These are phyloP conservation scores for Guaruba guarouba DNA, from an alignment of 2,113 vertebrate genomes.

Conservation along the genomic window DNA sequence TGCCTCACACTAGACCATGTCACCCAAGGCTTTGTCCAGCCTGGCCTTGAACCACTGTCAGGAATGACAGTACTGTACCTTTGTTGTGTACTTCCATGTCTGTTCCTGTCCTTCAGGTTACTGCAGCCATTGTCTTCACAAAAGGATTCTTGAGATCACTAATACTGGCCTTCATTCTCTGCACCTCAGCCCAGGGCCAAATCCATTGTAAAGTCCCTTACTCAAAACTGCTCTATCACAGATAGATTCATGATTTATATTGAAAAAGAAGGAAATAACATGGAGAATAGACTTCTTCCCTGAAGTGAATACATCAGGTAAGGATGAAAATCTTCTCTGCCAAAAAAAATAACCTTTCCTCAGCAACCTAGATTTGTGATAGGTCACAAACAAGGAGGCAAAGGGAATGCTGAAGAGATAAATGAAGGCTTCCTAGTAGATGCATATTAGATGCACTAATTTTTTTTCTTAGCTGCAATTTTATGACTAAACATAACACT, in stretches of 20 bases:
- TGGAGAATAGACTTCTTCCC: neutral
- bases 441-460: neutral
- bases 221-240: neutral
- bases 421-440: constrained; percentile 1
- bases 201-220: neutral
- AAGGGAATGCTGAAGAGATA: neutral
- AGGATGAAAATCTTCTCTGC: neutral
- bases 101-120: neutral
- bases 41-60: neutral
- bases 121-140: neutral
- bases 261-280: neutral
- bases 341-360: neutral
- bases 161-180: neutral
- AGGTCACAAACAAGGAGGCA: neutral
- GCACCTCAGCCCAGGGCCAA: neutral
- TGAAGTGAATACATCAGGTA: neutral
- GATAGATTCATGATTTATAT: neutral
- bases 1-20: neutral
- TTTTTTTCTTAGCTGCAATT: constrained; percentile 30
- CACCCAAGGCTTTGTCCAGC: neutral
- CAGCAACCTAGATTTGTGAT: neutral
- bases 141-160: neutral
- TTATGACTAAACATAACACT: constrained; percentile 36
- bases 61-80: neutral
- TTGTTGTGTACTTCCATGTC: neutral